Percentiles rank a stretch among this genome's conserved stretches.
Conservation (phyloP, 2,113 vertebrate genomes). For the Nannobrachium achirus region DNA sequence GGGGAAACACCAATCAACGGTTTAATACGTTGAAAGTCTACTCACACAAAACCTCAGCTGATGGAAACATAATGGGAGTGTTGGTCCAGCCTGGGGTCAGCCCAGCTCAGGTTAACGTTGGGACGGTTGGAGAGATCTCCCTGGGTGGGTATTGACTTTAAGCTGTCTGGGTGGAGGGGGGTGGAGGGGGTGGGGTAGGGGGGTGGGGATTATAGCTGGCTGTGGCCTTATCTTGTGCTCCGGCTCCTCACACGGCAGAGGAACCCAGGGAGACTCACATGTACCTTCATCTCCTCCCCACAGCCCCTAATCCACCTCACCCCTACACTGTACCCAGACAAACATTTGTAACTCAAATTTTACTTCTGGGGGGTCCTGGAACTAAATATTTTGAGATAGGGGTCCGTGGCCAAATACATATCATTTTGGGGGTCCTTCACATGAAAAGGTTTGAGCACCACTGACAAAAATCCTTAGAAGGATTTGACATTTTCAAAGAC, state of each 20-base stretch:
- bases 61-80: slow-evolving; percentile 9
- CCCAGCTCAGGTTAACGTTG: not conserved
- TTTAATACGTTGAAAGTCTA: too few species aligned
- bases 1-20: too few species aligned
- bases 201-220: slow-evolving; percentile 68
- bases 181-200: slow-evolving; percentile 26
- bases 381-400: too few species aligned
- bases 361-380: too few species aligned
- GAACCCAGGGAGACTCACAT: slow-evolving; percentile 62
- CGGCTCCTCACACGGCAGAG: slow-evolving; percentile 61
- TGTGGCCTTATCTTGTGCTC: slow-evolving; percentile 72
- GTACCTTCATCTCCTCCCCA: slow-evolving; percentile 73
- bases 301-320: slow-evolving; percentile 62
- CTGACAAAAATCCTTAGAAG: too few species aligned
- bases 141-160: slow-evolving; percentile 71
- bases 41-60: not conserved
- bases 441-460: too few species aligned
- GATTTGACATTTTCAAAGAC: too few species aligned
- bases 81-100: not conserved
- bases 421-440: too few species aligned
- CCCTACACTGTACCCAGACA: slow-evolving; percentile 26
- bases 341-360: too few species aligned
- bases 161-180: slow-evolving; percentile 51
- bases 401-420: too few species aligned
- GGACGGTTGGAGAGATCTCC: slow-evolving; percentile 14